A percentile compares a stretch with the other conserved stretches of the same genome.
Evolutionary conservation across 2,797 vertebrate genomes (phyloP).

Genomic region (Gymnocypris eckloni): DNA sequence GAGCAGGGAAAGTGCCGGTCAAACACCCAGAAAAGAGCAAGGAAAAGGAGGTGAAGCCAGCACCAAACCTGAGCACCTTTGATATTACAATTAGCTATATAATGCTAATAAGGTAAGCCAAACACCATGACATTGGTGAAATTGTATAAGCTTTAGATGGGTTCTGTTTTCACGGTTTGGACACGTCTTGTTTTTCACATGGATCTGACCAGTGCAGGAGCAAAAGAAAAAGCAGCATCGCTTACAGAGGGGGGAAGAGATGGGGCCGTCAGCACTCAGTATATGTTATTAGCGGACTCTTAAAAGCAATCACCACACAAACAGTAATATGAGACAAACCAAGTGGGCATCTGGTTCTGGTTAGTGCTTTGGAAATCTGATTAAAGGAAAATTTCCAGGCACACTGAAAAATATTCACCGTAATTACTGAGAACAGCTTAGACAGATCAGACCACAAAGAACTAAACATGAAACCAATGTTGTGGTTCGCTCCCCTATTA

Average conservation of each 20-base stretch:
- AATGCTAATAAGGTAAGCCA: neutral
- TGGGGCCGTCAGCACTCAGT: constrained; percentile 58
- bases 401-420: constrained; percentile 64
- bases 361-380: constrained; percentile 70
- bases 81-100: neutral
- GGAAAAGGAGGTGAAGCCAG: neutral
- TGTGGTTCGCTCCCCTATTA: constrained; percentile 70
- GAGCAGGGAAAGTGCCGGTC: neutral
- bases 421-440: constrained; percentile 71
- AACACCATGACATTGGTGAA: neutral
- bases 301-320: constrained; percentile 64
- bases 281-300: constrained; percentile 71
- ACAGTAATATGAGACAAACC: constrained; percentile 64
- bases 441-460: constrained; percentile 74
- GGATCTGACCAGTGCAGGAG: constrained; percentile 48
- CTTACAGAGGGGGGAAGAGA: constrained; percentile 59
- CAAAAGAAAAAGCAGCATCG: constrained; percentile 34
- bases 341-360: constrained; percentile 73
- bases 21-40: neutral
- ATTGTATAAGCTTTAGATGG: neutral
- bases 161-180: neutral
- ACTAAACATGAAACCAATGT: constrained; percentile 73
- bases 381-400: constrained; percentile 72
- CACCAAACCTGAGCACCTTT: neutral
- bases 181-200: constrained; percentile 38